These are phyloP conservation scores for Drosophila pseudoananassae DNA, from an alignment of 1,140 invertebrate species.

Conservation along the genomic window DNA sequence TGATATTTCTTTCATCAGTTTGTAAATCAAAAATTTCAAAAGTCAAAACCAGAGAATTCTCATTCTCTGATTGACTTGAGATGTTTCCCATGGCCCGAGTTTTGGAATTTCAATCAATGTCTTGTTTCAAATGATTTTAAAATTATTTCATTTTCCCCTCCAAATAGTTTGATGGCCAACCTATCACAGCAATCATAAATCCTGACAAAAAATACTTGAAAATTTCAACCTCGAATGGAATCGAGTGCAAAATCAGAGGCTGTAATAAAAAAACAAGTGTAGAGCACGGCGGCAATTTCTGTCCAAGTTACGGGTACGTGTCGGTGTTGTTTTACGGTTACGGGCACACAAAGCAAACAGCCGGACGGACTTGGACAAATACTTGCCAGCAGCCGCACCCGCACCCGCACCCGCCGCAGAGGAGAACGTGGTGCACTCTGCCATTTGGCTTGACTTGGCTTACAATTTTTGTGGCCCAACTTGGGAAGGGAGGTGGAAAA, in stretches of 20 bases:
- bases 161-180: no score
- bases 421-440: slow-evolving; percentile 12
- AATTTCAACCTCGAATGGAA: background rate
- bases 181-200: background rate
- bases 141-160: no score
- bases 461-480: slow-evolving; percentile 11
- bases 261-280: slow-evolving; percentile 1
- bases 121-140: background rate
- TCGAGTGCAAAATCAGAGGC: background rate
- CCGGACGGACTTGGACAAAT: slow-evolving; percentile 22
- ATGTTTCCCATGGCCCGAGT: background rate
- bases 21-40: slow-evolving; percentile 32
- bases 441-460: background rate
- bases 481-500: slow-evolving; percentile 1
- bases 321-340: background rate
- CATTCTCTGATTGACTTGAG: background rate
- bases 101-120: no score
- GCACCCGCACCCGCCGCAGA: background rate
- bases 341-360: slow-evolving; percentile 26
- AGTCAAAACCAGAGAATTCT: slow-evolving; percentile 11
- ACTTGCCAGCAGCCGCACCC: slow-evolving; percentile 2
- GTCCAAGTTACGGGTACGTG: slow-evolving; percentile 11
- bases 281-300: slow-evolving; percentile 18
- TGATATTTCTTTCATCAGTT: slow-evolving; percentile 13
- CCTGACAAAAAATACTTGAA: background rate